These are phyloP conservation scores for Myiozetetes cayanensis DNA, from an alignment of 2,113 vertebrate species.

Conservation along the genomic window DNA sequence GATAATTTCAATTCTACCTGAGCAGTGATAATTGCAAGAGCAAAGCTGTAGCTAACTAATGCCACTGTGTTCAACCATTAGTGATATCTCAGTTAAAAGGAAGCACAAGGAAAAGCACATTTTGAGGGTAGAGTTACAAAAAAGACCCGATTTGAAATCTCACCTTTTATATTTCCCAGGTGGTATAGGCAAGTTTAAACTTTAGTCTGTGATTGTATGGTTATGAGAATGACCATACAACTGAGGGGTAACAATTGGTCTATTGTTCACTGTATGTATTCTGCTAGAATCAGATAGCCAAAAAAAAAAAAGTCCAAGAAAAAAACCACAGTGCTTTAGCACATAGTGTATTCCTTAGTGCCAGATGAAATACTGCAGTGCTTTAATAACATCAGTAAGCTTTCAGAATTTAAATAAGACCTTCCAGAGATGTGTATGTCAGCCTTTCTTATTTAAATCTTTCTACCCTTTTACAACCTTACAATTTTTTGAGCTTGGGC, in stretches of 20 bases:
- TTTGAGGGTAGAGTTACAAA: neutral
- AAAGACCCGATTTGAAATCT: neutral
- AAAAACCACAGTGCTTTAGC: neutral
- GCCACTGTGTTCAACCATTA: neutral
- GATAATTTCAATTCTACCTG: neutral
- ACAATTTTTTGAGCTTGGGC: neutral
- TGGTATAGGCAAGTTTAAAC: neutral
- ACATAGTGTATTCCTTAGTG: neutral
- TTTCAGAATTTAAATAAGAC: neutral
- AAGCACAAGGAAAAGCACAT: neutral
- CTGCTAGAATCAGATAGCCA: neutral
- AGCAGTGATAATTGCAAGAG: neutral
- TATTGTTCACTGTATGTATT: neutral
- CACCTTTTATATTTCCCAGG: neutral
- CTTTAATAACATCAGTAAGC: neutral
- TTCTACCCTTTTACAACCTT: neutral
- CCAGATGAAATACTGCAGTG: neutral
- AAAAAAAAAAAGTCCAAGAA: neutral
- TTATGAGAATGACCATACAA: neutral
- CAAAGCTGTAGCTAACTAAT: neutral
- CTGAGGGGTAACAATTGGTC: too few species aligned
- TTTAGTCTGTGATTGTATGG: neutral
- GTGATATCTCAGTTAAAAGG: neutral
- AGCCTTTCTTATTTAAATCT: neutral
- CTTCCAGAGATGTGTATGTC: rapidly evolving